Conservation (phyloP, 2,113 vertebrate species). For the Halichoerus grypus region DNA sequence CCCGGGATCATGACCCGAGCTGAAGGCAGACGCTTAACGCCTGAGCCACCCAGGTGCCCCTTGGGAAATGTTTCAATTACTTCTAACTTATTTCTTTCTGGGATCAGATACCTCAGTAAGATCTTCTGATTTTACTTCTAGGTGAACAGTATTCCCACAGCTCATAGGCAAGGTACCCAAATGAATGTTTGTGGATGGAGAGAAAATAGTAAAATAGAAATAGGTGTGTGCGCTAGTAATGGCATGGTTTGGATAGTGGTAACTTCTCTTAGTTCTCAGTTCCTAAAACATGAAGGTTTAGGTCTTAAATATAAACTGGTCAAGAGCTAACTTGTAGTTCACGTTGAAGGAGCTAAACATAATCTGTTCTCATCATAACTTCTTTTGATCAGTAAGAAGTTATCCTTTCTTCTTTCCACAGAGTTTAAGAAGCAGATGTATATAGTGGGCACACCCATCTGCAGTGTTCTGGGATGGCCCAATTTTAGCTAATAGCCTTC, state of each 20-base stretch:
- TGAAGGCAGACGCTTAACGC: too few species aligned
- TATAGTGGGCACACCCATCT: background rate
- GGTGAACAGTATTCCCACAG: background rate
- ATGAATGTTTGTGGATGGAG: background rate
- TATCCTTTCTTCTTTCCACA: background rate
- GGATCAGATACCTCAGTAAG: background rate
- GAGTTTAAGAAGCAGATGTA: background rate
- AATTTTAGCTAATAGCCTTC: conserved; percentile 2
- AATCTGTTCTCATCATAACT: background rate
- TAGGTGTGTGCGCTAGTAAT: background rate
- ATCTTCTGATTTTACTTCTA: background rate
- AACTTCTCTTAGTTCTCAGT: background rate
- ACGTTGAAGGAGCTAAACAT: background rate
- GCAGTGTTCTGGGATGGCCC: background rate
- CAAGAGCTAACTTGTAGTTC: background rate
- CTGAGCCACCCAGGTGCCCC: too few species aligned
- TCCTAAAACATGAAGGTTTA: conserved; percentile 20
- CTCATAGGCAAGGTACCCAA: background rate
- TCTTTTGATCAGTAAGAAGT: background rate
- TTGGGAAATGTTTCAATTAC: conserved; percentile 6
- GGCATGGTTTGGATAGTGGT: background rate
- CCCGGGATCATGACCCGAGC: too few species aligned
- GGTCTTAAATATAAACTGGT: background rate
- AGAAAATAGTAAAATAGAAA: background rate
- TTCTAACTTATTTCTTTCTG: conserved; percentile 37